Evolutionary conservation across 1,140 invertebrate genomes (phyloP).

Genomic region (Episyrphus balteatus): DNA sequence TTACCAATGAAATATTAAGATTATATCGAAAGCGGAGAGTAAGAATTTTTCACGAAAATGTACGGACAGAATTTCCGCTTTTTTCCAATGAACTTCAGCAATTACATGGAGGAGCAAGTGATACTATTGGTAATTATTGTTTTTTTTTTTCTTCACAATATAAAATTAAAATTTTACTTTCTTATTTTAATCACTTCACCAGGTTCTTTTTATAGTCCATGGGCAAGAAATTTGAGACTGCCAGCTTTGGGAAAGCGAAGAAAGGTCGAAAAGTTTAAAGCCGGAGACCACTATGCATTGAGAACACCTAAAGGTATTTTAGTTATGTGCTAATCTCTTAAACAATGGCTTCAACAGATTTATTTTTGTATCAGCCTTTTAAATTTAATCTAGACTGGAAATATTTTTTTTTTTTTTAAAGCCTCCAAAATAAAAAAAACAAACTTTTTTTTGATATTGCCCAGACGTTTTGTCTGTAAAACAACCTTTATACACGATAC

Average conservation of each 20-base stretch:
- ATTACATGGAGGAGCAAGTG: slow-evolving; percentile 19
- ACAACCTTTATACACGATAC: no score
- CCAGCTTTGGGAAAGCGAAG: slow-evolving; percentile 8
- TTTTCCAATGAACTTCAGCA: slow-evolving; percentile 22
- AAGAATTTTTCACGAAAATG: slow-evolving; percentile 24
- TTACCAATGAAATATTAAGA: slow-evolving; percentile 23
- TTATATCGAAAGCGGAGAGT: slow-evolving; percentile 25
- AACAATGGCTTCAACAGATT: neutral
- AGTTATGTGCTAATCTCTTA: neutral
- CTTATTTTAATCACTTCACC: no score
- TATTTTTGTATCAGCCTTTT: no score
- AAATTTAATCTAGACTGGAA: no score
- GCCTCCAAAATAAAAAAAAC: no score
- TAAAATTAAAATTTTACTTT: slow-evolving; percentile 1
- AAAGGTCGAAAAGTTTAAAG: slow-evolving; percentile 14
- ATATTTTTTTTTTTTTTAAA: no score
- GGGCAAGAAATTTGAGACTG: slow-evolving; percentile 16
- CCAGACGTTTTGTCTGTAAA: no score
- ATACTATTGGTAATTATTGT: slow-evolving; percentile 17
- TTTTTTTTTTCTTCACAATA: neutral
- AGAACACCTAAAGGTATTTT: slow-evolving; percentile 25
- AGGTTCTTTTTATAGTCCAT: slow-evolving; percentile 16
- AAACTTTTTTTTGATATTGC: no score
- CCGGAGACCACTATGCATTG: slow-evolving; percentile 27
- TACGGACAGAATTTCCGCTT: slow-evolving; percentile 20